Evolutionary conservation across 1,140 invertebrate species (phyloP), one percentile per base, ranked within the genome.

Genomic region (Daktulosphaira vitifoliae): DNA sequence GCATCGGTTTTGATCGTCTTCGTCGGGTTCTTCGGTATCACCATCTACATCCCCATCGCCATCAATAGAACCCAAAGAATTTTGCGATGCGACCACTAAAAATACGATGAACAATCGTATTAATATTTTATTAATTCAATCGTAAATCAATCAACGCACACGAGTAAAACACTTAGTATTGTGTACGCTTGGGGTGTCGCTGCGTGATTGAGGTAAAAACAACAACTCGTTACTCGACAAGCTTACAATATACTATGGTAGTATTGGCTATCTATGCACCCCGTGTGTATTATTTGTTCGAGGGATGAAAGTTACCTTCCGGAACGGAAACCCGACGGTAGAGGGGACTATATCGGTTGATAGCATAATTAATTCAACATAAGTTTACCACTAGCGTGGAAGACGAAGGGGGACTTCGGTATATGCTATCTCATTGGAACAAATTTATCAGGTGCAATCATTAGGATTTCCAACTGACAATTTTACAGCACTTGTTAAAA

Each of bases 1-100:
- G 71, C 86, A 88, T 68, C 83, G 78, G 29, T 78, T 78, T 65
- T 69, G 68, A 9, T 70, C 68, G 44, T 72, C 71, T 48, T 72
- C 70, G 18, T 76, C 78, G 67, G 81, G 79, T 56, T 84, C 81
- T 49, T 84, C 82, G 37, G 84, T 83, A 59, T 83, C 82, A 54
- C 81, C 80, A 26, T 78, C 76, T 0, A 79, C 82, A 42, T 80
- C 83, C 67, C 38, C 53, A 22, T 56, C 54, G 2, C 42, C 56
- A 25, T 62, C 56, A 6, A 62, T 48, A 3, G 56, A 62, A 20
- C 56, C 56, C 42, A 46, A 8, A 5, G 56, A 62, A 20, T 65
- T 65, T 11, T 65, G 62, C 18, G 49, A 62, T 0, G 56, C 56
- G 42, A 62, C 56, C 1, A 62, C 56, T 62, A 20, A 62, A 46